Conservation (phyloP, 2,888 invertebrate genomes). For the Drosophila pseudotakahashii region DNA sequence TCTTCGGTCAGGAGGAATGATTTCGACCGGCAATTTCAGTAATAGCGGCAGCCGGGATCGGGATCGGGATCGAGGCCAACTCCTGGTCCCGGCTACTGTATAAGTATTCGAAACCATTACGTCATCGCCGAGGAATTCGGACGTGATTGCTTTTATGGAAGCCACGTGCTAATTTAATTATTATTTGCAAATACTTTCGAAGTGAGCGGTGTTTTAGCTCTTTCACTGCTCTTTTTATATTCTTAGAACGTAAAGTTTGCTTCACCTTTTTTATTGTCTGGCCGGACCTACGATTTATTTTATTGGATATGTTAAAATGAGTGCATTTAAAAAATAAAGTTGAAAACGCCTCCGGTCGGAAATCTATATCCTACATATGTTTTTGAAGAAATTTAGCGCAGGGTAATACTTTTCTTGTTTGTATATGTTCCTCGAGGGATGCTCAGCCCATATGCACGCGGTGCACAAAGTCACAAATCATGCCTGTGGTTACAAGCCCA, state of each 20-base stretch:
- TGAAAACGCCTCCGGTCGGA: too few species aligned
- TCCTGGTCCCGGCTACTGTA: constrained; percentile 65
- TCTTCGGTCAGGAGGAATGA: constrained; percentile 70
- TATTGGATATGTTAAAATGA: not conserved
- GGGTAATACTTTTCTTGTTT: too few species aligned
- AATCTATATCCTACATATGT: too few species aligned
- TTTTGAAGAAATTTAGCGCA: too few species aligned
- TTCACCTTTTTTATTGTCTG: not conserved
- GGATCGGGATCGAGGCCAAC: constrained; percentile 53
- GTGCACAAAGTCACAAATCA: too few species aligned
- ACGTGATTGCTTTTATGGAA: constrained; percentile 38
- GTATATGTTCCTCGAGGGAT: too few species aligned
- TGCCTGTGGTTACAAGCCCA: too few species aligned
- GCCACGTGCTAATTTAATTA: constrained; percentile 47
- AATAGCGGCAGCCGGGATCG: constrained; percentile 65
- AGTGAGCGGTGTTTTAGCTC: constrained; percentile 5
- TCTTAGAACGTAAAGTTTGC: too few species aligned
- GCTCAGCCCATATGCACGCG: too few species aligned
- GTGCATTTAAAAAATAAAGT: too few species aligned
- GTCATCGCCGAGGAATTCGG: constrained; percentile 65
- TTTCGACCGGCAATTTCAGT: constrained; percentile 73
- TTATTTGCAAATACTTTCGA: constrained; percentile 31
- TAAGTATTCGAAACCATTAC: constrained; percentile 67
- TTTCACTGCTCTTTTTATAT: not conserved
- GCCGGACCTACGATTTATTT: not conserved